Evolutionary conservation across 2,113 vertebrate species (phyloP), one percentile per base, ranked within the genome.

Genomic region (Prionailurus viverrinus): DNA sequence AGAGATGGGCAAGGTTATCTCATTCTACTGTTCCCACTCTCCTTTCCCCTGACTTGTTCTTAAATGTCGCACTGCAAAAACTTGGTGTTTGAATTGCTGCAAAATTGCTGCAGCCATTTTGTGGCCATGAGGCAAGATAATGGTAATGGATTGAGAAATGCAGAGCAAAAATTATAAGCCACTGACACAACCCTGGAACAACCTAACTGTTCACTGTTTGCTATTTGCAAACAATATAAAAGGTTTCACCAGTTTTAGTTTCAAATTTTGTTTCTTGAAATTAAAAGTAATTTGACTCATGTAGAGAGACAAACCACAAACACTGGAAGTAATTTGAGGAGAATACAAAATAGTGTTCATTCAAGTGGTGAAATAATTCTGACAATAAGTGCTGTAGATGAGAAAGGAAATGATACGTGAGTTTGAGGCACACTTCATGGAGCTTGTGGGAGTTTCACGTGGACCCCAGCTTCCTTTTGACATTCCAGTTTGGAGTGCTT

Each of bases 101-200:
- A 71, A 45, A 95, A 27, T 86, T 82, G 1, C 31, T 95, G 73
- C 10, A 71, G 53, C 68, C 48, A 41, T 69, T 88, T 69, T 61
- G 16, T 31, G 55, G 19, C 27, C 11, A 31, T 39, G 48, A 88
- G 36, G 7, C 85, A 92, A 84, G 27, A 61, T 3, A 29, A 5
- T 3, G 5, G 18, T 58, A 61, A 14, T 23, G 5, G 39, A 45
- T 5, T 65, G 23, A 87, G 12, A 53, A 39, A 41, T 9, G 13
- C 51, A 45, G 27, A 68, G 15, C 36, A 29, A 65, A 81, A 66
- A 45, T 33, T 65, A 33, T 58, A 36, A 58, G 33, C 15, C 41
- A 4, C 41, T 3, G 33, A 33, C 51, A 83, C 33, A 48, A 58
- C 8, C n/a, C 15, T 36, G 0, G 63, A 29, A 68, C 53, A 48